Conservation (phyloP, 2,888 invertebrate genomes). For the Melangyna quadrimaculata region DNA sequence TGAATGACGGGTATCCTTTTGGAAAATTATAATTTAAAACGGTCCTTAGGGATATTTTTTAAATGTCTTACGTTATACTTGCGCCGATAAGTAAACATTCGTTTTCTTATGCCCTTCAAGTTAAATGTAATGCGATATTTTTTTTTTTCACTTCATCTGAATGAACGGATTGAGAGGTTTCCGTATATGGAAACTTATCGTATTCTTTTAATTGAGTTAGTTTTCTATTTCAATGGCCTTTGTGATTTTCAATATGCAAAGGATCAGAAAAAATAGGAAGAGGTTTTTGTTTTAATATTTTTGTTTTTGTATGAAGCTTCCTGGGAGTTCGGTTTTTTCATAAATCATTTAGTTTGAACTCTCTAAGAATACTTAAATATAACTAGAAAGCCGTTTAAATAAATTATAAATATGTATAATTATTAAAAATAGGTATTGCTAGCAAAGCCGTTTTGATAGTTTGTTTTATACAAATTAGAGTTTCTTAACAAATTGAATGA, state of each 20-base stretch:
- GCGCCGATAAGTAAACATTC: constrained; percentile 63
- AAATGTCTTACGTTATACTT: constrained; percentile 66
- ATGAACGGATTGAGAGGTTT: constrained; percentile 27
- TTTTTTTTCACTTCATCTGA: constrained; percentile 54
- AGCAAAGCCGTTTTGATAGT: too few relatives aligned
- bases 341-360: too few relatives aligned
- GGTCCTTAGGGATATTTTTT: constrained; percentile 55
- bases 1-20: constrained; percentile 36
- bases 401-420: too few relatives aligned
- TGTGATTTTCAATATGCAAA: background rate
- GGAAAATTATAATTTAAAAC: constrained; percentile 45
- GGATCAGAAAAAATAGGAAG: background rate
- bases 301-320: too few relatives aligned
- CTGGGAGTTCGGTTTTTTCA: too few relatives aligned
- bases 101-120: constrained; percentile 19
- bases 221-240: constrained; percentile 45
- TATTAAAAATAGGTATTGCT: too few relatives aligned
- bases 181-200: constrained; percentile 14
- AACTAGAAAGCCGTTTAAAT: too few relatives aligned
- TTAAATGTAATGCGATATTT: constrained; percentile 34
- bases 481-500: too few relatives aligned
- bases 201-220: constrained; percentile 70
- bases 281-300: background rate
- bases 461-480: too few relatives aligned
- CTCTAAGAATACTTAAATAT: too few relatives aligned